Evolutionary conservation across 2,888 invertebrate genomes (phyloP).

Genomic region (Rhodophaea formosa): DNA sequence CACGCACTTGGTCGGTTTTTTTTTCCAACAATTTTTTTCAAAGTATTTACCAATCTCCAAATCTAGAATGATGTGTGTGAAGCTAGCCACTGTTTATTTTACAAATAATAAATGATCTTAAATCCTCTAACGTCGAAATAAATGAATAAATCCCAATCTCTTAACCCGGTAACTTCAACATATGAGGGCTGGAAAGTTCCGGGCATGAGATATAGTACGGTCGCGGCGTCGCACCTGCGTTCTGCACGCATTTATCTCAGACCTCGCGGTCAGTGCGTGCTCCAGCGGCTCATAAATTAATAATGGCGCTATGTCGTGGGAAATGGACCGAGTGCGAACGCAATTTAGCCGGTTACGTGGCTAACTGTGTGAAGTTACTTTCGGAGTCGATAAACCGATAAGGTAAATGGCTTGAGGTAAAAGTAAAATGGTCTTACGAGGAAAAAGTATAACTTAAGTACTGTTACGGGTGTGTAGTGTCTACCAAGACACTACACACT

Average conservation of each 20-base stretch:
- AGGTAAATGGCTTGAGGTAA: background rate
- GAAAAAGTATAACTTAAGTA: no score
- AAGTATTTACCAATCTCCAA: no score
- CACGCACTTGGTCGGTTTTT: no score
- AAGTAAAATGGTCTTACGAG: no score
- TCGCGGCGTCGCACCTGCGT: constrained; percentile 29
- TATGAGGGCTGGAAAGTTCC: constrained; percentile 6
- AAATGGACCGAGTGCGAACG: background rate
- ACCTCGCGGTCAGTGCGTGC: constrained; percentile 30
- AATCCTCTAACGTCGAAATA: background rate
- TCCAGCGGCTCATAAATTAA: constrained; percentile 27
- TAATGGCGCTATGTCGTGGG: constrained; percentile 6
- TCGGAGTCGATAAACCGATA: background rate
- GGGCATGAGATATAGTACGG: constrained; percentile 34
- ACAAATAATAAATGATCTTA: background rate
- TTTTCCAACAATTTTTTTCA: no score
- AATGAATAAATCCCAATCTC: background rate
- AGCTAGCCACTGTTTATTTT: no score
- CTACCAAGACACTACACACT: no score
- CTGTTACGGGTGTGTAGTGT: no score
- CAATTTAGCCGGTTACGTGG: background rate
- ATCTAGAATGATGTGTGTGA: no score
- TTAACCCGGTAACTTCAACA: background rate
- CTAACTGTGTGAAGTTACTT: background rate
- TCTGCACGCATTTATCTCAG: constrained; percentile 47